Percentiles rank a stretch among this genome's conserved stretches.
phyloP scores from a whole-genome alignment of 53 echinoderm and acorn worm species.

The Echinarachnius parma region DNA sequence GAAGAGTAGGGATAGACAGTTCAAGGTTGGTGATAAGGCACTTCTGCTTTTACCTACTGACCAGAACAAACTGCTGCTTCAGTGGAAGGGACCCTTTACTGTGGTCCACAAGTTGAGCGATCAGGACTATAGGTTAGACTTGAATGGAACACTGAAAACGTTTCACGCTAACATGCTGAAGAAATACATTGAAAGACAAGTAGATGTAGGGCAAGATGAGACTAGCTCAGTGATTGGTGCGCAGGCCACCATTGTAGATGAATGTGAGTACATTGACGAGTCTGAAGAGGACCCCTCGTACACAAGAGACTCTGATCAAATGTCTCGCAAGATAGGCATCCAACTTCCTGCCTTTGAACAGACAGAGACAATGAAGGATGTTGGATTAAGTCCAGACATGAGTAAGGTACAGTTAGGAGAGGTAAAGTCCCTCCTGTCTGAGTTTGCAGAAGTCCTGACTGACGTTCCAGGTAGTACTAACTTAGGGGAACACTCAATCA shows the following conservation, averaged over 20 bases:
- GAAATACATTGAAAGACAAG: constrained; percentile 26
- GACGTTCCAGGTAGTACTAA: constrained; percentile 54
- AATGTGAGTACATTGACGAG: neutral
- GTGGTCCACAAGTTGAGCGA: constrained; percentile 26
- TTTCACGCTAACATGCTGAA: constrained; percentile 68
- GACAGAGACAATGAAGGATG: constrained; percentile 33
- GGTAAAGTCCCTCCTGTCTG: constrained; percentile 1
- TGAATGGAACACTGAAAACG: constrained; percentile 42
- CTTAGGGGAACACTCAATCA: constrained; percentile 47
- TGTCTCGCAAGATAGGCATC: neutral
- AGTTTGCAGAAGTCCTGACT: constrained; percentile 52
- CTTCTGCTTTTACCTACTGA: constrained; percentile 57
- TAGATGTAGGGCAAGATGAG: constrained; percentile 7
- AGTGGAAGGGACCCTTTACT: constrained; percentile 57
- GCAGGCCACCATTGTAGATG: too few species aligned
- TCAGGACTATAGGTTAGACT: constrained; percentile 50
- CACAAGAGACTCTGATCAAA: neutral
- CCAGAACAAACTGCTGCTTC: constrained; percentile 45
- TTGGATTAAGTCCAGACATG: constrained; percentile 22
- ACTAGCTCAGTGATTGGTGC: neutral
- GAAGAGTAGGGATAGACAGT: constrained; percentile 49
- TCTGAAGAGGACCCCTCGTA: neutral
- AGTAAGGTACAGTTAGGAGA: neutral
- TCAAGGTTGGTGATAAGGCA: constrained; percentile 47
- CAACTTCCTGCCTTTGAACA: constrained; percentile 23